Evolutionary conservation across 2,888 invertebrate species (phyloP).

Genomic region (Drosophila algonquin): DNA sequence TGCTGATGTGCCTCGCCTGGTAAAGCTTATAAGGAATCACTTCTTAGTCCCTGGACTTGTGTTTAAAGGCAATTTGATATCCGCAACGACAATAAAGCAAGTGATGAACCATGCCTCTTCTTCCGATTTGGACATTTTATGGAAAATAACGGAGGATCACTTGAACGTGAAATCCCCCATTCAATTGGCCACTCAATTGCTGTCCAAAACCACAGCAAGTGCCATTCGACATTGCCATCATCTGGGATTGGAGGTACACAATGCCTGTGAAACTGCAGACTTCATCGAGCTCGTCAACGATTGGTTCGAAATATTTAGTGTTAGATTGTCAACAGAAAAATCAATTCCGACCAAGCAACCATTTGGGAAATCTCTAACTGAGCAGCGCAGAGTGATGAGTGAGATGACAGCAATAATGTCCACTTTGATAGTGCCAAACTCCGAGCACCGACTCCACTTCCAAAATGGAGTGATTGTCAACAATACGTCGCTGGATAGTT

Average conservation of each 20-base stretch:
- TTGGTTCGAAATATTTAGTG: conserved; percentile 43
- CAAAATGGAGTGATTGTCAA: not conserved
- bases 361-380: not conserved
- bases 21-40: conserved; percentile 51
- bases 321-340: not conserved
- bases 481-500: not conserved
- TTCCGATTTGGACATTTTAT: conserved; percentile 8
- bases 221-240: conserved; percentile 28
- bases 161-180: conserved; percentile 3
- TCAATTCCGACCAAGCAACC: not conserved
- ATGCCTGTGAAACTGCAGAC: conserved; percentile 41
- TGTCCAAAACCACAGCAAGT: conserved; percentile 25
- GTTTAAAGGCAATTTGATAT: conserved; percentile 23
- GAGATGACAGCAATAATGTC: not conserved
- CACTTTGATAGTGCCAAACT: not conserved
- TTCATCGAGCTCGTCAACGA: conserved; percentile 49
- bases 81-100: conserved; percentile 6
- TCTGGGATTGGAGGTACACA: conserved; percentile 25
- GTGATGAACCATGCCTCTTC: conserved; percentile 7
- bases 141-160: conserved; percentile 26
- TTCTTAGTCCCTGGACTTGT: conserved; percentile 44
- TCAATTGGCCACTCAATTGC: conserved; percentile 24
- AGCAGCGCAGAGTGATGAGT: not conserved
- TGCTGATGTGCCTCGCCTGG: conserved; percentile 33
- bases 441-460: not conserved